Evolutionary conservation across 2,797 vertebrate genomes (phyloP).

Genomic region (Helostoma temminkii): DNA sequence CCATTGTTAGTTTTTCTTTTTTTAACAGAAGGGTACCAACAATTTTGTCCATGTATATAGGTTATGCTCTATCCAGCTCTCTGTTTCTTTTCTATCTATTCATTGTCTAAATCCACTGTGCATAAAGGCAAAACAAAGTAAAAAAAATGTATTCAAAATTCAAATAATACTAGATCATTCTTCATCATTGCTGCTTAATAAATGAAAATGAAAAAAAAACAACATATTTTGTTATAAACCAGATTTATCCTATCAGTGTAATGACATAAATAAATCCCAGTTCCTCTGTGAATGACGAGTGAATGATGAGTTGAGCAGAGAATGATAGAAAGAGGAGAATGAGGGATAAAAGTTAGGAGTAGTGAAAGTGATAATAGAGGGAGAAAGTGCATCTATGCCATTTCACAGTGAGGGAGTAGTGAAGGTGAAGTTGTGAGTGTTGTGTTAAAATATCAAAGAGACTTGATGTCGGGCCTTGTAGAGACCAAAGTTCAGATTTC

Average conservation of each 20-base stretch:
- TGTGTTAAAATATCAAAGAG: conserved; percentile 42
- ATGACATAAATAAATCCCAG: conserved; percentile 7
- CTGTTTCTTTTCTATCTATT: no score
- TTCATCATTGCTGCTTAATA: not conserved
- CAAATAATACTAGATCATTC: not conserved
- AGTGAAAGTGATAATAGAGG: conserved; percentile 23
- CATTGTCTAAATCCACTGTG: no score
- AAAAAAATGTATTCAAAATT: no score
- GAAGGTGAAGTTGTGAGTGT: conserved; percentile 37
- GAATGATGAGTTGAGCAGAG: conserved; percentile 10
- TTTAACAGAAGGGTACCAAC: no score
- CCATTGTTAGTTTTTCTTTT: no score
- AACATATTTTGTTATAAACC: conserved; percentile 13
- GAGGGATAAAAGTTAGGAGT: conserved; percentile 1
- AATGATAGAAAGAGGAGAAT: conserved; percentile 4
- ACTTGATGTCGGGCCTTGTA: conserved; percentile 39
- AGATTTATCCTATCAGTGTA: conserved; percentile 1
- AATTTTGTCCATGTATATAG: no score
- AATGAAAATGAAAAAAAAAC: no score
- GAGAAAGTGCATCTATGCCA: conserved; percentile 43
- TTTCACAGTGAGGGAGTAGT: conserved; percentile 54
- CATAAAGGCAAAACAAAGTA: no score
- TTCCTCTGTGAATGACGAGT: conserved; percentile 23
- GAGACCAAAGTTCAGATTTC: conserved; percentile 30
- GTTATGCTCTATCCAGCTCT: no score